These are phyloP conservation scores for Centrocercus urophasianus DNA, from an alignment of 2,113 vertebrate genomes.

Conservation along the genomic window DNA sequence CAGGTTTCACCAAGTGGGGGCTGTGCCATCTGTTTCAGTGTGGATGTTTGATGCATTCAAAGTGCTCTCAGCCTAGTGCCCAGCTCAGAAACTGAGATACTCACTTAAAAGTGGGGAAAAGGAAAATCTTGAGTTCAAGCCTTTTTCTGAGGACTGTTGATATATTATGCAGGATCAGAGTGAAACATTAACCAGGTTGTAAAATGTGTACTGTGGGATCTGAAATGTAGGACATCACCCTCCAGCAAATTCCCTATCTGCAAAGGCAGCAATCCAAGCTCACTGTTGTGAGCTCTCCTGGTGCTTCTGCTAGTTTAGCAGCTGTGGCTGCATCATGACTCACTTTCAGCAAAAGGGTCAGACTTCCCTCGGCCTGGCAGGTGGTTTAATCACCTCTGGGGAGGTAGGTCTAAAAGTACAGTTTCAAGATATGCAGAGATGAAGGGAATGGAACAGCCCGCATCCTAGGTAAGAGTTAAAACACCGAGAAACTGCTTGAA, in stretches of 20 bases:
- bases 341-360: rapidly evolving
- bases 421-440: not conserved
- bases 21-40: slow-evolving; percentile 48
- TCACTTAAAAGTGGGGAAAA: not conserved
- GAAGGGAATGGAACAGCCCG: not conserved
- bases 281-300: not conserved
- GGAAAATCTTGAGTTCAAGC: not conserved
- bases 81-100: not conserved
- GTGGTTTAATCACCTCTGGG: not conserved
- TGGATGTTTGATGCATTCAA: not conserved
- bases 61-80: not conserved
- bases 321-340: rapidly evolving
- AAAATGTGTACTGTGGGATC: not conserved
- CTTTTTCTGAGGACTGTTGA: not conserved
- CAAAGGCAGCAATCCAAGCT: not conserved
- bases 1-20: slow-evolving; percentile 31
- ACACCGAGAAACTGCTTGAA: not conserved
- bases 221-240: not conserved
- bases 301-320: not conserved
- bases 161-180: not conserved
- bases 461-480: not conserved
- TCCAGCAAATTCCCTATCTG: rapidly evolving
- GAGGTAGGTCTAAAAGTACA: not conserved
- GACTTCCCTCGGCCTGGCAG: not conserved
- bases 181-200: not conserved